Conservation (phyloP, 2,113 vertebrate genomes). For the Ptilorrhoa leucosticta region DNA sequence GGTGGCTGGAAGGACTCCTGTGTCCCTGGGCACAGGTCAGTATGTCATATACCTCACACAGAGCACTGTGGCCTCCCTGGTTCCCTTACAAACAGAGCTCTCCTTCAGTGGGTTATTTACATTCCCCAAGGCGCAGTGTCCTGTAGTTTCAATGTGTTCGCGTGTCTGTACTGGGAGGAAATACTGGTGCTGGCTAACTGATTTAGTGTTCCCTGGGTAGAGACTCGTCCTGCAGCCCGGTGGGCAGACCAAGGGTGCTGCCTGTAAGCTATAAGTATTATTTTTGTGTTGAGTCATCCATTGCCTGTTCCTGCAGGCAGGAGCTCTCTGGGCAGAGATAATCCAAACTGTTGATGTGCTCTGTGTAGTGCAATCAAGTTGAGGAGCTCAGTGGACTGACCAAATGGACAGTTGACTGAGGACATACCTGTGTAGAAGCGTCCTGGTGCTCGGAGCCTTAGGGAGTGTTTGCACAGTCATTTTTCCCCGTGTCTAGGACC, state of each 20-base stretch:
- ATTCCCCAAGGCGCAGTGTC: background rate
- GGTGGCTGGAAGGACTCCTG: background rate
- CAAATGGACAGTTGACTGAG: background rate
- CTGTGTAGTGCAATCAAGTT: background rate
- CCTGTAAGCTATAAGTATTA: background rate
- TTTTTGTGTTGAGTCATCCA: background rate
- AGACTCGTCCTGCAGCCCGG: background rate
- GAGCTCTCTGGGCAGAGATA: background rate
- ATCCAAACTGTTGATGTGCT: background rate
- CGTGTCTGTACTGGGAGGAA: background rate
- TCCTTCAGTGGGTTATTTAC: background rate
- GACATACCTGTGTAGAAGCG: background rate
- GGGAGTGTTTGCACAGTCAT: background rate
- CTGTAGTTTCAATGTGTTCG: background rate
- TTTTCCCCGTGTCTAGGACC: background rate
- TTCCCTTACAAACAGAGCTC: background rate
- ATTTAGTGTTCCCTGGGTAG: background rate
- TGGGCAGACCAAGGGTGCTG: background rate
- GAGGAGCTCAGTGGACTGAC: background rate
- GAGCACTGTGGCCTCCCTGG: background rate
- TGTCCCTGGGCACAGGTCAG: background rate
- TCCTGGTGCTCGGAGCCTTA: fast-evolving
- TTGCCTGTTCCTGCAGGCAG: background rate
- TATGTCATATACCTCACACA: background rate
- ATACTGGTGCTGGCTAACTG: background rate